Percentiles rank a stretch among this genome's conserved stretches.
Evolutionary conservation across 1,140 invertebrate genomes (phyloP).

Genomic region (Caenorhabditis tropicalis): DNA sequence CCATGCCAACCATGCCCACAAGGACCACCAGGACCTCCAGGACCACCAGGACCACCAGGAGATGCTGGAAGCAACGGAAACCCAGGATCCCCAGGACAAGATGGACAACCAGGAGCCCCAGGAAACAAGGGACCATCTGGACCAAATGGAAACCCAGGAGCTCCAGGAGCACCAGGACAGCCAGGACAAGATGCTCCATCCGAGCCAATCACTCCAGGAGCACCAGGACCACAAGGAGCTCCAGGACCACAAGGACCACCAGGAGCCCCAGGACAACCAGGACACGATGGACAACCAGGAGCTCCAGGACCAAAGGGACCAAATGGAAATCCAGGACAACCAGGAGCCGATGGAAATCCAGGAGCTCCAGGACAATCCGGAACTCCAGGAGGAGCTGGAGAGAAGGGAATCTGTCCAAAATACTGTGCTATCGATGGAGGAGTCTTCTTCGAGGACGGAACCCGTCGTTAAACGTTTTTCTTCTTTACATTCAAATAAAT

Average conservation of each 20-base stretch:
- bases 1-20: slow-evolving; percentile 59
- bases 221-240: slow-evolving; percentile 54
- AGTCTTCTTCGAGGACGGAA: slow-evolving; percentile 71
- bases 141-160: slow-evolving; percentile 53
- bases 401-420: slow-evolving; percentile 71
- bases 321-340: slow-evolving; percentile 53
- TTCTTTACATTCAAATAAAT: neutral
- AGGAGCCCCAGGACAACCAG: slow-evolving; percentile 53
- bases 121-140: slow-evolving; percentile 51
- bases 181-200: slow-evolving; percentile 52
- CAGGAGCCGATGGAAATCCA: slow-evolving; percentile 51
- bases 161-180: slow-evolving; percentile 54
- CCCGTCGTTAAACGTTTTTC: slow-evolving; percentile 56
- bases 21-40: slow-evolving; percentile 56
- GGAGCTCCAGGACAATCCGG: slow-evolving; percentile 53
- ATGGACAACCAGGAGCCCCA: slow-evolving; percentile 56
- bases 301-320: slow-evolving; percentile 54
- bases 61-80: slow-evolving; percentile 53
- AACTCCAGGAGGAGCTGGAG: slow-evolving; percentile 49
- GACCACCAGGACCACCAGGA: slow-evolving; percentile 56
- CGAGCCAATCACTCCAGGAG: slow-evolving; percentile 56
- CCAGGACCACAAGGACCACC: slow-evolving; percentile 57
- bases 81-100: slow-evolving; percentile 53
- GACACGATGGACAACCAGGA: slow-evolving; percentile 54
- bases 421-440: slow-evolving; percentile 71